Percentiles rank a stretch among this genome's conserved stretches.
phyloP scores from a whole-genome alignment of 2,888 invertebrate genomes.

The Lathronympha strigana region DNA sequence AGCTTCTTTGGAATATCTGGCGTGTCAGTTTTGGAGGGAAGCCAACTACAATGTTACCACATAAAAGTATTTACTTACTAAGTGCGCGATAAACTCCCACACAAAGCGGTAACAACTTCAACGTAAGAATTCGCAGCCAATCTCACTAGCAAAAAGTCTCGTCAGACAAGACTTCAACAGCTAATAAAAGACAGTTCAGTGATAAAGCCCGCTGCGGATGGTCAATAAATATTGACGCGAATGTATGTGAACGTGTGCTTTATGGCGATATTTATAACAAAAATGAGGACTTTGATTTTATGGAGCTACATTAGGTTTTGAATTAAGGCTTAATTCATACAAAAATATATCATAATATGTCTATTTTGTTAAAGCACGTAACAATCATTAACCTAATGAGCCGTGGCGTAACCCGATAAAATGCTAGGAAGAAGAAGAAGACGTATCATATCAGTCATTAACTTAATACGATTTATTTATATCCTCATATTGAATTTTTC shows the following conservation, averaged over 20 bases:
- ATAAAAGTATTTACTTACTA: slow-evolving; percentile 11
- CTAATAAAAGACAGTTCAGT: slow-evolving; percentile 36
- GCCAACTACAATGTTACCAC: neutral
- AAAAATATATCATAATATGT: too few species aligned
- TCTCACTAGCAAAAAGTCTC: slow-evolving; percentile 27
- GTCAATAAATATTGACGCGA: slow-evolving; percentile 1
- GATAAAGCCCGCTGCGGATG: neutral
- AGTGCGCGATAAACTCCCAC: slow-evolving; percentile 10
- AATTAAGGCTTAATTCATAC: too few species aligned
- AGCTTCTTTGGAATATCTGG: neutral
- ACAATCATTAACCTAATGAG: too few species aligned
- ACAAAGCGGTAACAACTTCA: slow-evolving; percentile 1
- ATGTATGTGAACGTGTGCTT: neutral
- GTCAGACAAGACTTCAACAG: slow-evolving; percentile 25
- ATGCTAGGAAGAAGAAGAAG: too few species aligned
- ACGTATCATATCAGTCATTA: too few species aligned
- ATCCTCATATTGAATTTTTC: too few species aligned
- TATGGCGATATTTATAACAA: too few species aligned
- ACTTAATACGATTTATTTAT: too few species aligned
- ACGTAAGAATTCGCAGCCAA: slow-evolving; percentile 22
- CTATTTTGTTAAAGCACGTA: too few species aligned
- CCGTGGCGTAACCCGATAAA: too few species aligned
- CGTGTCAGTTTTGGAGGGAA: neutral
- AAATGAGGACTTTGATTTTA: too few species aligned
- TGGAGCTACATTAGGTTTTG: too few species aligned